Base-by-base conservation (phyloP, 2,113 vertebrate genomes). In the Siniperca knerii region DNA sequence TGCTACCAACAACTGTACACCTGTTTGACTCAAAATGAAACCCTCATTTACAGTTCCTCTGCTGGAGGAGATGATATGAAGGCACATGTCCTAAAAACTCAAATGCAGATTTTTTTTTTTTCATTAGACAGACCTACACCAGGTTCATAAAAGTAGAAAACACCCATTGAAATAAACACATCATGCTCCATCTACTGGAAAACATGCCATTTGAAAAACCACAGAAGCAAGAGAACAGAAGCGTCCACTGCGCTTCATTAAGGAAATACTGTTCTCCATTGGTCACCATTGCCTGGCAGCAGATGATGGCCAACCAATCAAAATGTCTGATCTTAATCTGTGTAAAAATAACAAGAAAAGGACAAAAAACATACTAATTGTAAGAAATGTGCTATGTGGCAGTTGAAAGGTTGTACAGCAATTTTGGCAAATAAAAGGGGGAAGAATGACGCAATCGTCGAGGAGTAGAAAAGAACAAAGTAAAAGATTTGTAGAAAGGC, bases 401-500 rank as follows among this genome's bases (percentile, higher is more conserved):
- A 90, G 91, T 89, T 79, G 84, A 83, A 76, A 89, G 75, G 82
- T 84, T 71, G 77, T 81, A 84, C 78, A 40, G 68, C 67, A 69
- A 64, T 8, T 18, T 75, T 87, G 64, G 85, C 35, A 84, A 83
- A 88, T 40, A 62, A 85, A 89, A 85, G 68, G 48, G 60, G 86
- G 46, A 74, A 82, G 80, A 90, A 79, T 79, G 75, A 82, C 50
- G 50, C 23, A 25, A 46, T 57, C 57, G 33, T 80, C 55, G 42
- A 68, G 65, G 82, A 90, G 89, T 90, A 93, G 84, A 92, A 94
- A 90, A 94, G 75, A 77, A 81, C 2, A 66, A 85, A 84, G 78
- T 76, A 88, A 84, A 89, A 88, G 77, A 81, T 79, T 83, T 86
- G 71, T 83, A 91, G 82, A 91, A 94, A 93, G 94, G 94, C 93